Base-by-base conservation (phyloP, 2,797 vertebrate species). In the Leptoclinus maculatus region DNA sequence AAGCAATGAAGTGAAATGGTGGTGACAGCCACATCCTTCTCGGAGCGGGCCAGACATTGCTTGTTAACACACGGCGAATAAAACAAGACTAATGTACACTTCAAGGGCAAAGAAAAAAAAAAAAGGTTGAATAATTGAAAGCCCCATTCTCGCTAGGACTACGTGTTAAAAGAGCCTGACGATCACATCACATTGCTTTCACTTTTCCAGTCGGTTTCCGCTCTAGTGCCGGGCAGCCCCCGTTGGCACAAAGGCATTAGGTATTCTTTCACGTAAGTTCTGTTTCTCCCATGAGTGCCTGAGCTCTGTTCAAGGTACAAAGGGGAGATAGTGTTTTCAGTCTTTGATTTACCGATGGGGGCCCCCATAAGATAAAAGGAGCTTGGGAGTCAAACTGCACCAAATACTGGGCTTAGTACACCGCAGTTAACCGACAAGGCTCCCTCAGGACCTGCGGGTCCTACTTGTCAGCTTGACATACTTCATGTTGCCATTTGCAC, bases 71-170 rank as follows among this genome's bases (percentile, higher is more conserved):
- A 63, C 19, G 11, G 60, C 59, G 86, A 93, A 91, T 87, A 85
- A 88, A 91, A 87, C 83, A 88, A 88, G 81, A 91, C 71, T 89
- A 92, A 92, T 91, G 91, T 88, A 87, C 85, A 89, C 79, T 92
- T 91, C 91, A 94, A 93, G 90, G 92, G 88, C 85, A 91, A 87
- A 86, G 77, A 62, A 32, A 57, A 25, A 32, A 57, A 25, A 80
- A 90, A 89, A 89, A 84, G 84, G 84, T 75, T 93, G 85, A 95
- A 94, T 95, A 94, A 95, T 93, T 94, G 88, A 94, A 94, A 76
- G 69, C 72, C 78, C 74, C 80, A 74, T 83, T 90, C 89, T 88
- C 88, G 19, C 87, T 64, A 84, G 88, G 84, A 83, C 81, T 83
- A 80, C 54, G 90, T 86, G 91, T 89, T 92, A 89, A 90, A 89